Evolutionary conservation across 64 coral and sea anemone species (phyloP), one percentile per base, ranked within the genome.

Genomic region (Orbicella faveolata): DNA sequence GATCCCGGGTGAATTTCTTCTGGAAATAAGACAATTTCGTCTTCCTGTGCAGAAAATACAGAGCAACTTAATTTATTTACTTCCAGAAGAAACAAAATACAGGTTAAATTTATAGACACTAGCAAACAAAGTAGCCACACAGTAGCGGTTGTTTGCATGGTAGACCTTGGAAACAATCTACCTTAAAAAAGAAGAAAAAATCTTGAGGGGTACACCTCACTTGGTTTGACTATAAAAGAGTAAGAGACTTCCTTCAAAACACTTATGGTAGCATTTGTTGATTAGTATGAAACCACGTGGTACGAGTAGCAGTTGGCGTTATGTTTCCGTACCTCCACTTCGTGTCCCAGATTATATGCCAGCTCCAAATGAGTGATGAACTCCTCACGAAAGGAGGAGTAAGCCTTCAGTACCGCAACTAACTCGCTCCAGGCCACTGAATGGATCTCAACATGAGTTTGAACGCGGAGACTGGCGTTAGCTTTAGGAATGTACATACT

Each of bases 401-500:
- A 92, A 70, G 90, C 90, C 41, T 87, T 92, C 13, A 92, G 59
- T 12, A 92, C 90, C 14, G 52, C 52, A 20, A 92, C 36, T 21
- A 92, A 82, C 65, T 92, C 90, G 36, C 48, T 73, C 90, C 90
- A 92, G 34, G 90, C 74, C 4, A 92, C 85, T 21, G 69, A 87
- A 73, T 92, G 90, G 48, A 92, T 80, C 75, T 92, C 90, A 61
- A 74, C 34, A 30, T 92, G 90, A 4, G 90, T 83, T 80, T 92
- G 90, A 65, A 92, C 85, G 8, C 84, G 75, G 34, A 92, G 84
- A 79, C 90, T 92, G 44, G 90, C 63, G 52, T 92, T 92, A 61
- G 90, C 90, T 80, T 92, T 86, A 14, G 90, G 90, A 35, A 92
- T 33, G 61, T 87, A 87, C 18, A 76, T 13, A 18, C 75, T 87